These are phyloP conservation scores for Glyptemys insculpta DNA, from an alignment of 2,797 vertebrate species.

Conservation along the genomic window DNA sequence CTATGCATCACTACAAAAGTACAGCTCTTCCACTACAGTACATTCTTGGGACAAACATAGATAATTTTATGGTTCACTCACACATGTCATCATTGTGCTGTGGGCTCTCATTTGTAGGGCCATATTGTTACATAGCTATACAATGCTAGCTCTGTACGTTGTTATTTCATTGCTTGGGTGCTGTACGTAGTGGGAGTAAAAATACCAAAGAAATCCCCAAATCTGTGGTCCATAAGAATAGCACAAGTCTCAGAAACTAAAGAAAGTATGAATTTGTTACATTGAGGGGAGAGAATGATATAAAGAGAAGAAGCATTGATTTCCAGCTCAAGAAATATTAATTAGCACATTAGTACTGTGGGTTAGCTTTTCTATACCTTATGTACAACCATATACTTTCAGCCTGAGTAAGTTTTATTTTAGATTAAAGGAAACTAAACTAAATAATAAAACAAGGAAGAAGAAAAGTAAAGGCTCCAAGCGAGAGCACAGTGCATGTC, in stretches of 20 bases:
- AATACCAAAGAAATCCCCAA: not conserved
- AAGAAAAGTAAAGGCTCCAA: not conserved
- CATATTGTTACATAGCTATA: not conserved
- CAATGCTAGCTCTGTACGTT: not conserved
- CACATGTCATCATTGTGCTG: not conserved
- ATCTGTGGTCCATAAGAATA: not conserved
- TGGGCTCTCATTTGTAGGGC: not conserved
- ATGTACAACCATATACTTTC: not conserved
- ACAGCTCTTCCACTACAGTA: not conserved
- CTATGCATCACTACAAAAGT: not conserved
- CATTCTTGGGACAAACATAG: not conserved
- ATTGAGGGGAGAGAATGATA: not conserved
- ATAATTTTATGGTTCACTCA: not conserved
- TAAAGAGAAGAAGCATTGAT: not conserved
- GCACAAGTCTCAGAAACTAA: not conserved
- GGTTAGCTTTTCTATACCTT: not conserved
- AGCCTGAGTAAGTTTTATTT: not conserved
- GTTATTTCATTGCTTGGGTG: slow-evolving; percentile 22
- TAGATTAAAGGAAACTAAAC: not conserved
- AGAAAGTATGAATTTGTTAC: not conserved
- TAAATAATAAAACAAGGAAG: not conserved
- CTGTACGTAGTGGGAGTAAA: not conserved
- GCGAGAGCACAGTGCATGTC: rapidly evolving
- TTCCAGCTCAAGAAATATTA: not conserved
- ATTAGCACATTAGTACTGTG: not conserved